Evolutionary conservation across 2,888 invertebrate genomes (phyloP).

Genomic region (Epiblema foenella): DNA sequence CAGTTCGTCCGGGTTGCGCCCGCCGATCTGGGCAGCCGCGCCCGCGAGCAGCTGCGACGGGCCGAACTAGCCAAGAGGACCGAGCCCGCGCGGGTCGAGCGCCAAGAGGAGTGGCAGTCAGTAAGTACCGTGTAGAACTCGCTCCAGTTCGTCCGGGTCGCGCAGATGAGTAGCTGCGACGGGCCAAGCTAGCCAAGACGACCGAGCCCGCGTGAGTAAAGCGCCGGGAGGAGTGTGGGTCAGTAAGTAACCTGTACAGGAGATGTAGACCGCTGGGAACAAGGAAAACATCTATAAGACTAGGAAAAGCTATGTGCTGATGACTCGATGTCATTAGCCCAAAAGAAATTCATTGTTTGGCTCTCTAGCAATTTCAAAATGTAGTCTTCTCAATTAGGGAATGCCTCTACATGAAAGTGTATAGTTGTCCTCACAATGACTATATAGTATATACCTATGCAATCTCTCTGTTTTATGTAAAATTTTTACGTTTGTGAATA

Average conservation of each 20-base stretch:
- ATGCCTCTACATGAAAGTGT: no score
- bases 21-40: slow-evolving; percentile 93
- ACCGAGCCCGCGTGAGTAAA: slow-evolving; percentile 91
- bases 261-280: background rate
- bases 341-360: no score
- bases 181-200: slow-evolving; percentile 93
- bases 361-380: no score
- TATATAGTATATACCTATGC: no score
- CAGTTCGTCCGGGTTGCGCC: slow-evolving; percentile 96
- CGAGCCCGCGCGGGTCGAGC: slow-evolving; percentile 91
- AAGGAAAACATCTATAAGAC: background rate
- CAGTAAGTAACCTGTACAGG: no score
- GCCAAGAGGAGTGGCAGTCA: slow-evolving; percentile 96
- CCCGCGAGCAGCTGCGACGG: slow-evolving; percentile 93
- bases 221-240: slow-evolving; percentile 96
- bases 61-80: slow-evolving; percentile 94
- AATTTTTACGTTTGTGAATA: background rate
- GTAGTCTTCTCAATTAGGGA: no score
- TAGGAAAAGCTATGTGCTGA: background rate
- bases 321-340: background rate
- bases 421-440: no score
- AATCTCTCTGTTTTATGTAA: no score
- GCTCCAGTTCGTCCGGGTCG: slow-evolving; percentile 94
- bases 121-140: slow-evolving; percentile 88
- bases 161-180: slow-evolving; percentile 92